Evolutionary conservation across 2,113 vertebrate genomes (phyloP).

Genomic region (Merops nubicus): DNA sequence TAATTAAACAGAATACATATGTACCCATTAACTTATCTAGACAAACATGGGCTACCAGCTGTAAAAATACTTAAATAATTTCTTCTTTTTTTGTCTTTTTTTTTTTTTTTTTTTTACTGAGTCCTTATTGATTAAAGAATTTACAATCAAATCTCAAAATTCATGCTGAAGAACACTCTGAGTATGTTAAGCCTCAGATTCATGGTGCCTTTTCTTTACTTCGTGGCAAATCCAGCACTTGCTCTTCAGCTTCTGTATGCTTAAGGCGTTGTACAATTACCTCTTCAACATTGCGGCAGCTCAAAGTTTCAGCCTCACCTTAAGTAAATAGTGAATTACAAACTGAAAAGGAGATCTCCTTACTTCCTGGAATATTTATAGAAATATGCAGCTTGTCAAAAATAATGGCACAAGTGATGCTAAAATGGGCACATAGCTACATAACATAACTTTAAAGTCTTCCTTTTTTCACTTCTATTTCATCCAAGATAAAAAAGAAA

Average conservation of each 20-base stretch:
- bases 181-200: not conserved
- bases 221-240: not conserved
- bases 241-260: not conserved
- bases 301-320: conserved; percentile 20
- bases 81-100: not conserved
- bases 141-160: not conserved
- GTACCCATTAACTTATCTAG: not conserved
- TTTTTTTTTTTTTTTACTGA: not conserved
- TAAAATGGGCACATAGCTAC: not conserved
- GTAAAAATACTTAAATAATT: not conserved
- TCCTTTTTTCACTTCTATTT: not conserved
- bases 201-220: not conserved
- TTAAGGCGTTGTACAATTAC: not conserved
- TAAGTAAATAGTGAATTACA: not conserved
- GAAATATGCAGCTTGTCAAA: not conserved
- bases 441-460: not conserved
- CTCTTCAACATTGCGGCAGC: not conserved
- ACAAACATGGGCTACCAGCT: not conserved
- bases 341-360: not conserved
- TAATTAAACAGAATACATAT: not conserved
- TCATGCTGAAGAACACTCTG: not conserved
- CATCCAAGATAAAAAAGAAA: not conserved
- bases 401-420: not conserved
- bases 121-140: not conserved
- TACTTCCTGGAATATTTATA: not conserved